phyloP scores from a whole-genome alignment of 2,797 vertebrate species.

The Lophius americanus region DNA sequence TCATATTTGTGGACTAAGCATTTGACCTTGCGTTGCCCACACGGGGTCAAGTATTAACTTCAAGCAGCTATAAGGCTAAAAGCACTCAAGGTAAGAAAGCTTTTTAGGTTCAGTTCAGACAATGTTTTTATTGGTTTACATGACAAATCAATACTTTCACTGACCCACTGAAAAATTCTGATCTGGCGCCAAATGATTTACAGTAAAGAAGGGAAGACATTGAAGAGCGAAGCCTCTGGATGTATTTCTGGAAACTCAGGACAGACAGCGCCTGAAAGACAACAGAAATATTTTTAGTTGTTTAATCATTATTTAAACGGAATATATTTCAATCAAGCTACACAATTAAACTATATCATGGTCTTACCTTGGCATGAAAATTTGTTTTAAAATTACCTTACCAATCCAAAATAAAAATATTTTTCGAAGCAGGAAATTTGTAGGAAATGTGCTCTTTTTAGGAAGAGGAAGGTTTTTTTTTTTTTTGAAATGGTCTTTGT shows the following conservation, averaged over 20 bases:
- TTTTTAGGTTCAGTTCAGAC: no score
- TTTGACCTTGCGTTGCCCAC: no score
- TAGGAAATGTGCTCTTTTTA: slow-evolving; percentile 89
- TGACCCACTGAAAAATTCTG: no score
- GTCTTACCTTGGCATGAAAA: slow-evolving; percentile 55
- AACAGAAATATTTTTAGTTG: slow-evolving; percentile 11
- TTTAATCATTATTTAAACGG: neutral
- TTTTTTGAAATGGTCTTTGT: slow-evolving; percentile 83
- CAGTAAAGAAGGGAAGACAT: neutral
- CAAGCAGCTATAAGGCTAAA: no score
- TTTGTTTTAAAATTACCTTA: slow-evolving; percentile 43
- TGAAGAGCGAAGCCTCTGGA: no score
- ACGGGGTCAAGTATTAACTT: no score
- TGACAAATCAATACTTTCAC: no score
- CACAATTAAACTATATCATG: neutral
- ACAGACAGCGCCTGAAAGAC: slow-evolving; percentile 33
- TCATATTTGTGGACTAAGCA: no score
- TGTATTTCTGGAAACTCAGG: neutral
- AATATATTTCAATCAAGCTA: accelerated
- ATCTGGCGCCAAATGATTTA: neutral
- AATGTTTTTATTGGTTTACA: no score
- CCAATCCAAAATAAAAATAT: slow-evolving; percentile 19
- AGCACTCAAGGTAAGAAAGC: no score
- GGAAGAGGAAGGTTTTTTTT: slow-evolving; percentile 82
- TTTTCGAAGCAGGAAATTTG: neutral